Base-by-base conservation (phyloP, 2,113 vertebrate genomes). In the Pteruthius melanotis region DNA sequence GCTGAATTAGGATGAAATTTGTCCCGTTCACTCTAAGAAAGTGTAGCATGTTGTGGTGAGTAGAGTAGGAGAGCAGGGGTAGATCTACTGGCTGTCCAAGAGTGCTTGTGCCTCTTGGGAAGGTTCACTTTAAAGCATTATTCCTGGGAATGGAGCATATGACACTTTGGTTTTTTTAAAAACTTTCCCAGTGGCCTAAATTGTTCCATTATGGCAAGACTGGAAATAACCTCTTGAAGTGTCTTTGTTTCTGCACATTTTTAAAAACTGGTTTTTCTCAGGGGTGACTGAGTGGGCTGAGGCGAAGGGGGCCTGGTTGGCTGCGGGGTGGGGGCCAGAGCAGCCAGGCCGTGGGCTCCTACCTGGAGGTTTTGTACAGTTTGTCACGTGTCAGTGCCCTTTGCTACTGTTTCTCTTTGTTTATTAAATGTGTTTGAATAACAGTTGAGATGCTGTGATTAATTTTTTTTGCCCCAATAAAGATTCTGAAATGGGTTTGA, bases 361-460 rank as follows among this genome's bases (percentile, higher is more conserved):
- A 91, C 74, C 94, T 7, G 1, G 87, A 95, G 80, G 79, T 93
- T 93, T 83, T 96, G 97, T 97, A 96, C 95, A 96, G 91, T 97
- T 95, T 90, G 92, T 96, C 96, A 92, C 19, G 8, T 81, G 93
- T 96, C 91, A 93, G 94, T 96, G 95, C 96, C 97, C 93, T 97
- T 97, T 95, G 96, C 97, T 96, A 95, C 93, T 79, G 79, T 93
- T 94, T 94, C 90, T 97, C 95, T 97, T 97, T 94, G 97, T 93
- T 97, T 96, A 97, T 97, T 97, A 96, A 97, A 96, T 97, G 94
- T 97, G 94, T 97, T 97, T 97, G 95, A 95, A 94, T 97, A 94
- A 95, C 95, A 94, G 94, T 89, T 95, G 94, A 96, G 94, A 95
- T 92, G 95, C 96, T 95, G 95, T 96, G 95, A 96, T 91, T 61